Conservation (phyloP, 1,140 invertebrate species). For the Apis mellifera region DNA sequence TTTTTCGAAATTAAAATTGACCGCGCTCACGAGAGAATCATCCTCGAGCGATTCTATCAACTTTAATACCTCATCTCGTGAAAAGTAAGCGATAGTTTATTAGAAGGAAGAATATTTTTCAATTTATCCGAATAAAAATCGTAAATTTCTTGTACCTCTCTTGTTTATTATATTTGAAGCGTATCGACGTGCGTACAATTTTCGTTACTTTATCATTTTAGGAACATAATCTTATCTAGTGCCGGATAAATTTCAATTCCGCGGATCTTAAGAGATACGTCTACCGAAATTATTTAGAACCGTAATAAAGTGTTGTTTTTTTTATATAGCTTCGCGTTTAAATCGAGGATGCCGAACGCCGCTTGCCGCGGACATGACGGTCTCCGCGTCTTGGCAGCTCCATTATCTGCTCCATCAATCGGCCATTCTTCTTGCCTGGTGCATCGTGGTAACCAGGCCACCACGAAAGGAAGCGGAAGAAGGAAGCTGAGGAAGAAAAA, state of each 20-base stretch:
- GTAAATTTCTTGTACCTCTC: too few relatives aligned
- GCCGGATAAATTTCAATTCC: not conserved
- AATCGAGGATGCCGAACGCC: conserved; percentile 48
- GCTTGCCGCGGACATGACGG: conserved; percentile 59
- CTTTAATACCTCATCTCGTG: too few relatives aligned
- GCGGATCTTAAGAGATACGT: not conserved
- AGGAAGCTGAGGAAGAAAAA: not conserved
- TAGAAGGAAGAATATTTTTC: too few relatives aligned
- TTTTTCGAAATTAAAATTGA: too few relatives aligned
- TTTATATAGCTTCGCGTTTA: conserved; percentile 40
- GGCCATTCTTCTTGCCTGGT: conserved; percentile 56
- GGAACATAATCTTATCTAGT: too few relatives aligned
- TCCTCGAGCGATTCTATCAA: too few relatives aligned
- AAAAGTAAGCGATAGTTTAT: too few relatives aligned
- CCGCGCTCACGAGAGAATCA: too few relatives aligned
- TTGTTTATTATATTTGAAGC: too few relatives aligned
- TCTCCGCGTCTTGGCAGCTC: conserved; percentile 65
- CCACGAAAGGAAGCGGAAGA: conserved; percentile 1
- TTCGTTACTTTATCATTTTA: too few relatives aligned
- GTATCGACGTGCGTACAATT: not conserved
- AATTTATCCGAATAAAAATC: too few relatives aligned
- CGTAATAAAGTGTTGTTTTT: conserved; percentile 59
- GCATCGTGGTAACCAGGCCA: conserved; percentile 25
- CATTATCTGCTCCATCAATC: conserved; percentile 67
- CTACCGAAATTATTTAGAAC: conserved; percentile 7